phyloP scores from a whole-genome alignment of 2,113 vertebrate genomes.

The Nothoprocta perdicaria region DNA sequence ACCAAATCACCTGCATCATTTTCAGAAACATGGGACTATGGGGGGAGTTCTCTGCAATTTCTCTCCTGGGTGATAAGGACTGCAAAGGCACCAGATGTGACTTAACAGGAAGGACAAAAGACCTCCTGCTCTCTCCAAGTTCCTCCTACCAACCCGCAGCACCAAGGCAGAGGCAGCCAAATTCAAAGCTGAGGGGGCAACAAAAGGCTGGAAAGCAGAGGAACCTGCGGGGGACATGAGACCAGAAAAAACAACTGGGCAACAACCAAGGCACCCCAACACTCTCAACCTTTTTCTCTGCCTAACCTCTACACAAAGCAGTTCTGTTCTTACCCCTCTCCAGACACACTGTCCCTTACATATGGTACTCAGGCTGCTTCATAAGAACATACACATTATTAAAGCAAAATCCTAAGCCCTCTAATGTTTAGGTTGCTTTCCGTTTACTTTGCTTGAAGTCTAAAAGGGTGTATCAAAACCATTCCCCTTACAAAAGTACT shows the following conservation, averaged over 20 bases:
- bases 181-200: not conserved
- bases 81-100: not conserved
- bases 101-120: not conserved
- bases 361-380: not conserved
- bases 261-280: fast-evolving
- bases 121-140: not conserved
- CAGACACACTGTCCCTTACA: not conserved
- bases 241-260: not conserved
- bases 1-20: not conserved
- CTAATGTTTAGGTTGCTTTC: not conserved
- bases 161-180: not conserved
- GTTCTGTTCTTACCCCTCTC: not conserved
- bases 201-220: not conserved
- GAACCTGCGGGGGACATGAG: fast-evolving
- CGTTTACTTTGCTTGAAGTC: not conserved
- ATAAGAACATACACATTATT: not conserved
- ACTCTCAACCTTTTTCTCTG: not conserved
- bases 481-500: not conserved
- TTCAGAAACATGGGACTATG: not conserved
- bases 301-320: not conserved
- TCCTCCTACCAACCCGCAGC: not conserved
- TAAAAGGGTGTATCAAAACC: not conserved
- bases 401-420: not conserved
- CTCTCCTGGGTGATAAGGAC: not conserved
- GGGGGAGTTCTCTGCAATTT: not conserved